Conservation (phyloP, 2,797 vertebrate species). For the Lepilemur ruficaudatus region DNA sequence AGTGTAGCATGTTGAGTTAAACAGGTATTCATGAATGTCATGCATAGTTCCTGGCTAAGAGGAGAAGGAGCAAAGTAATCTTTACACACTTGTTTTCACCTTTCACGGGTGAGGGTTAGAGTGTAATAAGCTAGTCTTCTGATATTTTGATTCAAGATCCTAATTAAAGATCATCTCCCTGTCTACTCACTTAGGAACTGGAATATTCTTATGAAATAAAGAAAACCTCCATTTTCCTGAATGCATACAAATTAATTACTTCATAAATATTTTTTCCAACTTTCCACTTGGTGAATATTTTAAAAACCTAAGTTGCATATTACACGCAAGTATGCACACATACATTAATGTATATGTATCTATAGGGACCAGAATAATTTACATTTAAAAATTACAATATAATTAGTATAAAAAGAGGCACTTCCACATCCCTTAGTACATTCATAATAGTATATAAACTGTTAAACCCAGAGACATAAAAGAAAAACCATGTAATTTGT, state of each 20-base stretch:
- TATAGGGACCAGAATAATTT: not conserved
- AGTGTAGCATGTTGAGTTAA: slow-evolving; percentile 22
- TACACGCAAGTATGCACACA: not conserved
- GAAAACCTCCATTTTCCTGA: not conserved
- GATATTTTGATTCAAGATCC: not conserved
- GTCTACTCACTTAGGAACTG: not conserved
- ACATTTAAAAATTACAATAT: not conserved
- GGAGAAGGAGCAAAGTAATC: not conserved
- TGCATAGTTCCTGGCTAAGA: not conserved
- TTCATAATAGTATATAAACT: not conserved
- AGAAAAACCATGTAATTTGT: slow-evolving; percentile 46
- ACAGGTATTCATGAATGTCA: not conserved
- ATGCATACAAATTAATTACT: not conserved
- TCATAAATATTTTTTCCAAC: not conserved
- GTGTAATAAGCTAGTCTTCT: not conserved
- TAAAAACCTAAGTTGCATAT: not conserved
- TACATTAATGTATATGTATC: not conserved
- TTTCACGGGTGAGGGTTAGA: accelerated
- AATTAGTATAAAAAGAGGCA: not conserved
- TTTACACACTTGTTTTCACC: not conserved
- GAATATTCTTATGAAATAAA: not conserved
- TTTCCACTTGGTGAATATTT: not conserved
- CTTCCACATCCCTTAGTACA: not conserved
- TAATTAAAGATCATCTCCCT: not conserved
- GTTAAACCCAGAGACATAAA: slow-evolving; percentile 15